A percentile compares a stretch with the other conserved stretches of the same genome.
phyloP scores from a whole-genome alignment of 2,888 invertebrate species.

The Oligia strigilis region DNA sequence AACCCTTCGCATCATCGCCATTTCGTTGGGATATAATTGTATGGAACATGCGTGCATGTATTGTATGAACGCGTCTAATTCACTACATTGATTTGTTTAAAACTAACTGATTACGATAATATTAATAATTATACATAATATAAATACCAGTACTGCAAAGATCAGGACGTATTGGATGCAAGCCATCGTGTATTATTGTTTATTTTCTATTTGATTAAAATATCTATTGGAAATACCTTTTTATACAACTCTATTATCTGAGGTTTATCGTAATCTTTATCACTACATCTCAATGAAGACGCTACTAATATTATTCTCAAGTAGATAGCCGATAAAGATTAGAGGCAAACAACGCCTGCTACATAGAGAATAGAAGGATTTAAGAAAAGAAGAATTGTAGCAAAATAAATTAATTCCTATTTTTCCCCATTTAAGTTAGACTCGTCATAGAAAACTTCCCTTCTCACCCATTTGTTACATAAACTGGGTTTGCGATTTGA shows the following conservation, averaged over 20 bases:
- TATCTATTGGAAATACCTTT: constrained; percentile 13
- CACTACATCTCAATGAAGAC: not conserved
- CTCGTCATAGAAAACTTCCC: not conserved
- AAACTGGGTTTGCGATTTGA: not conserved
- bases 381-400: not conserved
- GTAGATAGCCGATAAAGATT: constrained; percentile 20
- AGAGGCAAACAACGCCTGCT: not conserved
- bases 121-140: constrained; percentile 6
- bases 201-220: constrained; percentile 1
- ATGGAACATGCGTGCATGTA: no score
- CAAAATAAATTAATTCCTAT: not conserved
- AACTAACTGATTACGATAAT: not conserved
- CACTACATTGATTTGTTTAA: not conserved
- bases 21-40: no score
- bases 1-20: no score
- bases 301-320: constrained; percentile 18
- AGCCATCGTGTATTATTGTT: constrained; percentile 25
- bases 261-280: constrained; percentile 21
- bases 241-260: constrained; percentile 42
- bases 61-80: not conserved
- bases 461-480: not conserved
- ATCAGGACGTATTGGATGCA: not conserved
- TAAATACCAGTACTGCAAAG: constrained; percentile 5
- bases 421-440: not conserved
- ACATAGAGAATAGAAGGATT: not conserved